A percentile compares a stretch with the other conserved stretches of the same genome.
phyloP scores from a whole-genome alignment of 2,113 vertebrate species.

The Hiodon tergisus region DNA sequence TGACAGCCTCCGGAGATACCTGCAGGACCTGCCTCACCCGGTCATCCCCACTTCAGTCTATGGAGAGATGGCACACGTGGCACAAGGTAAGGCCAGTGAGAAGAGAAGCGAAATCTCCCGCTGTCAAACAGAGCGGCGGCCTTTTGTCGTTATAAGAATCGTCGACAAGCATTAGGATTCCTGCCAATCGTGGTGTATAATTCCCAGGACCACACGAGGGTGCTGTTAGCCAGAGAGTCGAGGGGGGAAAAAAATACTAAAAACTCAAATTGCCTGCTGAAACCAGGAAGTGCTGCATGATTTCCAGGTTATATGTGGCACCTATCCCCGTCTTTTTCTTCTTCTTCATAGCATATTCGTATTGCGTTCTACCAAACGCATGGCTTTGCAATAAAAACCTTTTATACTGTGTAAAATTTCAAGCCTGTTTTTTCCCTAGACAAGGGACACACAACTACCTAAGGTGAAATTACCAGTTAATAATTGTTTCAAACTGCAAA shows the following conservation, averaged over 20 bases:
- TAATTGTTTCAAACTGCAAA: background rate
- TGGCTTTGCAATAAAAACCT: too few species aligned
- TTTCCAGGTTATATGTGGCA: too few species aligned
- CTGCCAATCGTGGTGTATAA: background rate
- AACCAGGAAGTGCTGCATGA: too few species aligned
- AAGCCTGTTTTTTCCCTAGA: background rate
- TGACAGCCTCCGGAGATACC: slow-evolving; percentile 82
- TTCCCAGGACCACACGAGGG: slow-evolving; percentile 31
- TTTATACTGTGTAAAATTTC: too few species aligned
- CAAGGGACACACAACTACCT: background rate
- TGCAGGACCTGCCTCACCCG: slow-evolving; percentile 91
- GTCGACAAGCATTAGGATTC: background rate
- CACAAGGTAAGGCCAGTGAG: slow-evolving; percentile 71
- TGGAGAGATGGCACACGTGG: slow-evolving; percentile 75
- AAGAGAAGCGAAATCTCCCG: background rate
- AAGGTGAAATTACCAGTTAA: slow-evolving; percentile 13
- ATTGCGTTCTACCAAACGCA: too few species aligned
- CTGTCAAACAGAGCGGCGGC: background rate
- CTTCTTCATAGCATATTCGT: background rate
- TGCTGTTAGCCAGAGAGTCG: slow-evolving; percentile 8
- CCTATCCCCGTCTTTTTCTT: background rate
- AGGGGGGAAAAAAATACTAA: background rate
- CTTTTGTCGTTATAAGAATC: too few species aligned
- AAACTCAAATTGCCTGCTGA: too few species aligned
- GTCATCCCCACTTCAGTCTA: slow-evolving; percentile 76